Percentiles rank a stretch among this genome's conserved stretches.
These are phyloP conservation scores for Agriopis aurantiaria DNA, from an alignment of 2,888 invertebrate species.

Conservation along the genomic window DNA sequence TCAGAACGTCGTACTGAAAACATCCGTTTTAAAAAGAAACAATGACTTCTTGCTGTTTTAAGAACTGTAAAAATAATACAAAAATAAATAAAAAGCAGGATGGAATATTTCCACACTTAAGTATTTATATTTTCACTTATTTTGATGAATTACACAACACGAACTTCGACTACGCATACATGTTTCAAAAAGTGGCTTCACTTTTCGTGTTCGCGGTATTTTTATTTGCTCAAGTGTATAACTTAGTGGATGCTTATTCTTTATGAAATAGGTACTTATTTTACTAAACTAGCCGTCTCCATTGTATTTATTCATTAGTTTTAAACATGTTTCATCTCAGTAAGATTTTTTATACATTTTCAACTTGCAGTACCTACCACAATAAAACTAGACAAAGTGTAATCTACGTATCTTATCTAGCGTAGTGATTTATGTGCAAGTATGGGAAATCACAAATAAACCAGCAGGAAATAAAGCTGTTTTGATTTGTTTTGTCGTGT, in stretches of 20 bases:
- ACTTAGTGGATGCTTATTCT: conserved; percentile 17
- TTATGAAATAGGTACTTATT: conserved; percentile 18
- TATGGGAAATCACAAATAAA: conserved; percentile 75
- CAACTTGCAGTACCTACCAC: conserved; percentile 37
- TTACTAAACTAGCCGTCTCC: conserved; percentile 25
- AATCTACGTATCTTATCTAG: conserved; percentile 51
- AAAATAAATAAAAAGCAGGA: no score
- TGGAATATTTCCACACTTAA: no score
- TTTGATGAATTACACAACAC: no score
- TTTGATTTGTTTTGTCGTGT: conserved; percentile 80
- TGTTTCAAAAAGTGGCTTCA: no score
- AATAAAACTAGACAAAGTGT: conserved; percentile 51
- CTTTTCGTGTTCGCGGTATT: no score
- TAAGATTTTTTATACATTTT: conserved; percentile 34
- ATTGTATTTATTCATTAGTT: conserved; percentile 53
- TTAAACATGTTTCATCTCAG: conserved; percentile 41
- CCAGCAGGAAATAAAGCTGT: conserved; percentile 84
- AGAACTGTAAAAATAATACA: no score
- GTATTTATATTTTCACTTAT: no score
- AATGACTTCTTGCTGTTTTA: no score
- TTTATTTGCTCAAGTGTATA: no score
- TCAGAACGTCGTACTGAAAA: no score
- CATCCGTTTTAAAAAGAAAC: no score
- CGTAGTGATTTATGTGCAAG: conserved; percentile 71
- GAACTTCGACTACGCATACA: no score